Conservation (phyloP, 2,888 invertebrate genomes). For the Liopterus haemorrhoidalis region DNA sequence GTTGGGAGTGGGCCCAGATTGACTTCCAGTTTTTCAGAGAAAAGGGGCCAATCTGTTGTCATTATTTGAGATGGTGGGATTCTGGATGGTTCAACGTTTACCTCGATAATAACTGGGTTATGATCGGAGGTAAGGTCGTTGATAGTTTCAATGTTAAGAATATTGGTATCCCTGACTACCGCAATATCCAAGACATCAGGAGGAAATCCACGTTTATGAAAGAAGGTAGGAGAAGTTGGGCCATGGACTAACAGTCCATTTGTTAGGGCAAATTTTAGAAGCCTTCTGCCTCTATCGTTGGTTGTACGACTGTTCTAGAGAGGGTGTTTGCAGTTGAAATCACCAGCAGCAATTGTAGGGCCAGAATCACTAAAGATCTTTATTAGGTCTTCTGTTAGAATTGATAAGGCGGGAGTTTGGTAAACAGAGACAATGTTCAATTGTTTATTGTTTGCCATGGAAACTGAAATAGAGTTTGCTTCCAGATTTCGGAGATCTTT, state of each 20-base stretch:
- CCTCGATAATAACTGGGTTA: constrained; percentile 13
- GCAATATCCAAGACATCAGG: constrained; percentile 18
- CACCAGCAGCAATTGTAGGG: constrained; percentile 1
- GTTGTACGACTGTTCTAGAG: background rate
- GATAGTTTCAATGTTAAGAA: background rate
- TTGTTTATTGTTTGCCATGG: background rate
- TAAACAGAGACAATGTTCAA: background rate
- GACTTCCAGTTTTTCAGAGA: background rate
- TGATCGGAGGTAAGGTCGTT: constrained; percentile 16
- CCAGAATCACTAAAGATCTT: background rate
- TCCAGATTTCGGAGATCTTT: background rate
- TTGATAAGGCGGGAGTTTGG: background rate
- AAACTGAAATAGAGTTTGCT: background rate
- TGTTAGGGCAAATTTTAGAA: background rate
- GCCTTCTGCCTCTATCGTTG: constrained; percentile 2
- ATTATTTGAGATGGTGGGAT: too few species aligned
- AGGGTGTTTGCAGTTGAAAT: constrained; percentile 7
- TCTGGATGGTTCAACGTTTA: too few species aligned
- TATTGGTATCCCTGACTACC: constrained; percentile 7
- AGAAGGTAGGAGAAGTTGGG: constrained; percentile 1
- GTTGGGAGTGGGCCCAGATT: background rate
- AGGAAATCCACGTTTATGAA: background rate
- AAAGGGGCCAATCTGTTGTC: too few species aligned
- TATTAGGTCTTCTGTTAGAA: background rate
- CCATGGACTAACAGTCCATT: constrained; percentile 1